Conservation (phyloP, 2,888 invertebrate genomes). For the Tuberolachnus salignus region DNA sequence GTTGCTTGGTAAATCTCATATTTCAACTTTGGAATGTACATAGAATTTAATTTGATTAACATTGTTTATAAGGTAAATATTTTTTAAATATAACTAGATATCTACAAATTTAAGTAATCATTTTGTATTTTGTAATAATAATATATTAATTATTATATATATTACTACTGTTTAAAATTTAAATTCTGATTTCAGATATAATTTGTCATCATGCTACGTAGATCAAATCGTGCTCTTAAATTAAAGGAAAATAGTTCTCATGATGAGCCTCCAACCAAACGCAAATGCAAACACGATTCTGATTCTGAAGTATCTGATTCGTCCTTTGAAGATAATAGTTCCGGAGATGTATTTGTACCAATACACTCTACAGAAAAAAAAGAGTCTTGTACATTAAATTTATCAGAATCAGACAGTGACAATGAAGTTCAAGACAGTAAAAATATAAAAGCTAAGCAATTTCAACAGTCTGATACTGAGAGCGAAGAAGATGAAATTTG, state of each 20-base stretch:
- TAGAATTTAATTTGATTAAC: too few species aligned
- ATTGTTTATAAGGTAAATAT: too few species aligned
- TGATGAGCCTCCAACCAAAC: conserved; percentile 10
- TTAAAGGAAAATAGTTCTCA: conserved; percentile 8
- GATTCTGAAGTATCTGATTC: neutral
- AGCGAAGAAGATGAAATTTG: conserved; percentile 32
- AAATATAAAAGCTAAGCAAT: neutral
- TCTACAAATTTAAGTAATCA: too few species aligned
- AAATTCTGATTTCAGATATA: conserved; percentile 17
- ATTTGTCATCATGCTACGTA: conserved; percentile 15
- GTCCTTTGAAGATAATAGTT: conserved; percentile 2
- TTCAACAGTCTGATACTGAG: conserved; percentile 8
- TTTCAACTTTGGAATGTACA: too few species aligned
- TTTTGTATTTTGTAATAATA: too few species aligned
- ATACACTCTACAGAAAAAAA: neutral
- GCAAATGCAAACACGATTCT: conserved; percentile 5
- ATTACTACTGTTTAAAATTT: neutral
- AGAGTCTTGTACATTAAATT: conserved; percentile 20
- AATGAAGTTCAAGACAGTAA: neutral
- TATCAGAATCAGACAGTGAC: conserved; percentile 48
- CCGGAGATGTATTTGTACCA: conserved; percentile 12
- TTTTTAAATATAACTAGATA: too few species aligned
- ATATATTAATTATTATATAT: too few species aligned
- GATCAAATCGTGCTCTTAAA: conserved; percentile 33
- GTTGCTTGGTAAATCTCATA: too few species aligned